Evolutionary conservation across 1,140 invertebrate species (phyloP).

Genomic region (Pristionchus pacificus): DNA sequence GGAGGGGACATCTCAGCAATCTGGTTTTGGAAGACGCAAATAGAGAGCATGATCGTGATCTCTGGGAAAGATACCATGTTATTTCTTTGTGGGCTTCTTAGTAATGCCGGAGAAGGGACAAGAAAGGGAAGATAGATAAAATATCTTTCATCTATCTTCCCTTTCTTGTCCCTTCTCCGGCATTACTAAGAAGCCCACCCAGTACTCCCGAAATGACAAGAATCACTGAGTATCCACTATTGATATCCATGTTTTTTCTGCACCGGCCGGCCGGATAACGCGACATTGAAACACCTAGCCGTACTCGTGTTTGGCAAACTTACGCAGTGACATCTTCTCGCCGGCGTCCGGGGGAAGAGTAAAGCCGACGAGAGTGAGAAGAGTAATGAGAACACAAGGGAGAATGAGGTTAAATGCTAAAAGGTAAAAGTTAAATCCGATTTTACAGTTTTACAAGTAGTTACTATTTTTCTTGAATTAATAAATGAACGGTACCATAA

Average conservation of each 20-base stretch:
- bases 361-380: conserved; percentile 95
- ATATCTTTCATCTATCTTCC: too few species aligned
- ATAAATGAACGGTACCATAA: conserved; percentile 71
- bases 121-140: too few species aligned
- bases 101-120: too few species aligned
- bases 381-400: conserved; percentile 95
- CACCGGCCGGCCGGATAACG: neutral
- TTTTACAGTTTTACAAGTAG: too few species aligned
- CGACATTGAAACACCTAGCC: neutral
- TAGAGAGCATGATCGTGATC: conserved; percentile 68
- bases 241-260: neutral
- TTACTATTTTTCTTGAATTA: neutral
- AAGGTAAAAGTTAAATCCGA: conserved; percentile 2
- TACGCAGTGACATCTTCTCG: conserved; percentile 93
- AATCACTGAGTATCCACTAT: neutral
- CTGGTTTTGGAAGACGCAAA: conserved; percentile 59
- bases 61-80: conserved; percentile 80
- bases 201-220: neutral
- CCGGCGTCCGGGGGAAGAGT: conserved; percentile 95
- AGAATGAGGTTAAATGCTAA: conserved; percentile 90
- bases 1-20: conserved; percentile 76
- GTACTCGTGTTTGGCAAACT: conserved; percentile 2
- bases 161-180: neutral
- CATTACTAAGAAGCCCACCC: neutral
- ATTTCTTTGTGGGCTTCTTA: too few species aligned